These are phyloP conservation scores for Campopleginae sp. DNA, from an alignment of 2,888 invertebrate genomes.

Conservation along the genomic window DNA sequence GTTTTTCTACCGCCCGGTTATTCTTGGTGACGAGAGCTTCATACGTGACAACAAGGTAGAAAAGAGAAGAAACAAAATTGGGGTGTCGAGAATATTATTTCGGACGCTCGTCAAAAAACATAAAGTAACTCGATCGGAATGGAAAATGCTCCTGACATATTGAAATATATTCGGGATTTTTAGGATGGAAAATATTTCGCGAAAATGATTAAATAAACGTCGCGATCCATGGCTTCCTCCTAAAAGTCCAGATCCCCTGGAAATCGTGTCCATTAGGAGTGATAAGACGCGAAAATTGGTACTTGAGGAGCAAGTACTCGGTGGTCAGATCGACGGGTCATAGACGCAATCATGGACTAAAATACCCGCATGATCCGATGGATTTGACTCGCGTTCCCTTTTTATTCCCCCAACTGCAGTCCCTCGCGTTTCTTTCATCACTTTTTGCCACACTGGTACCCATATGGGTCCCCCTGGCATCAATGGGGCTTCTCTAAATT, in stretches of 20 bases:
- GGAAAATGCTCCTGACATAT: background rate
- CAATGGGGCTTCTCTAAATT: constrained; percentile 70
- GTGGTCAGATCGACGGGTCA: constrained; percentile 76
- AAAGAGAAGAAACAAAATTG: background rate
- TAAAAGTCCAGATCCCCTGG: background rate
- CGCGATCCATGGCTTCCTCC: background rate
- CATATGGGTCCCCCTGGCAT: constrained; percentile 76
- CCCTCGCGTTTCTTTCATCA: constrained; percentile 50
- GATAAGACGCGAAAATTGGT: constrained; percentile 6
- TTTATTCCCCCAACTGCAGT: constrained; percentile 64
- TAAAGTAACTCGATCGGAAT: background rate
- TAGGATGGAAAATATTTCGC: background rate
- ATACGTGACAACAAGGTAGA: constrained; percentile 2
- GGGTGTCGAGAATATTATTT: constrained; percentile 34
- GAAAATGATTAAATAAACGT: background rate
- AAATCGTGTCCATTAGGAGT: background rate
- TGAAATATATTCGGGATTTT: background rate
- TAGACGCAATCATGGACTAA: constrained; percentile 73
- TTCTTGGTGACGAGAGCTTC: constrained; percentile 55
- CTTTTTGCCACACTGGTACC: constrained; percentile 70
- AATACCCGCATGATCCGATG: constrained; percentile 76
- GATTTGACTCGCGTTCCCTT: constrained; percentile 45
- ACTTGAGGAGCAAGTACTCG: constrained; percentile 68
- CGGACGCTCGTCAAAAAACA: constrained; percentile 13
- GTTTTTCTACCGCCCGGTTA: constrained; percentile 60